Evolutionary conservation across 2,113 vertebrate species (phyloP).

Genomic region (Corythornis cristatus): DNA sequence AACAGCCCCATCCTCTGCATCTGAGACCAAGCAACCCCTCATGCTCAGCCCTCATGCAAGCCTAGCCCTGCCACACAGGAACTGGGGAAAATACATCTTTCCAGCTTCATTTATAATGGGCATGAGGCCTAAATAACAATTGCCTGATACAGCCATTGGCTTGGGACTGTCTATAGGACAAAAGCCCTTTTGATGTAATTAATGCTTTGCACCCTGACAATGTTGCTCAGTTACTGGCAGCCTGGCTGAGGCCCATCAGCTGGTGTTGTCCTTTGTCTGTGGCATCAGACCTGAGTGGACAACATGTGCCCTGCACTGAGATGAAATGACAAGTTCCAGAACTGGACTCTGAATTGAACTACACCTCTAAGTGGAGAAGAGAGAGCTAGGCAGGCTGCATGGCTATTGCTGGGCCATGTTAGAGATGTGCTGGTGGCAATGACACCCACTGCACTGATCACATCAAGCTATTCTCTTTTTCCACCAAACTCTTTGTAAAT

Average conservation of each 20-base stretch:
- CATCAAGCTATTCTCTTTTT: not conserved
- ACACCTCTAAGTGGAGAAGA: not conserved
- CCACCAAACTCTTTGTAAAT: not conserved
- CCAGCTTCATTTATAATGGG: not conserved
- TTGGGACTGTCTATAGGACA: not conserved
- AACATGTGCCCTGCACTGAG: not conserved
- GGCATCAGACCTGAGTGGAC: not conserved
- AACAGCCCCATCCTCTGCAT: not conserved
- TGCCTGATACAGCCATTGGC: not conserved
- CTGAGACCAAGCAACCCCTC: not conserved
- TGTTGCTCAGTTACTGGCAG: fast-evolving
- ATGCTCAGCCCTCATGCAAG: not conserved
- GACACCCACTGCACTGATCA: fast-evolving
- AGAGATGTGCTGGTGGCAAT: not conserved
- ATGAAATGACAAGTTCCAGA: not conserved
- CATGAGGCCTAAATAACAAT: not conserved
- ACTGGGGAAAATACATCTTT: not conserved
- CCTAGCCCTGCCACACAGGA: not conserved
- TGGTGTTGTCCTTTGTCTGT: not conserved
- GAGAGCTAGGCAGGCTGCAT: not conserved
- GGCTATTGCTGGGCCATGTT: not conserved
- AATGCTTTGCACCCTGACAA: not conserved
- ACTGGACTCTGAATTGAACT: not conserved
- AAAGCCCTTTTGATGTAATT: constrained; percentile 17
- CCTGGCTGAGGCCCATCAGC: not conserved